Evolutionary conservation across 2,113 vertebrate genomes (phyloP), one percentile per base, ranked within the genome.

Genomic region (Hydrolagus affinis): DNA sequence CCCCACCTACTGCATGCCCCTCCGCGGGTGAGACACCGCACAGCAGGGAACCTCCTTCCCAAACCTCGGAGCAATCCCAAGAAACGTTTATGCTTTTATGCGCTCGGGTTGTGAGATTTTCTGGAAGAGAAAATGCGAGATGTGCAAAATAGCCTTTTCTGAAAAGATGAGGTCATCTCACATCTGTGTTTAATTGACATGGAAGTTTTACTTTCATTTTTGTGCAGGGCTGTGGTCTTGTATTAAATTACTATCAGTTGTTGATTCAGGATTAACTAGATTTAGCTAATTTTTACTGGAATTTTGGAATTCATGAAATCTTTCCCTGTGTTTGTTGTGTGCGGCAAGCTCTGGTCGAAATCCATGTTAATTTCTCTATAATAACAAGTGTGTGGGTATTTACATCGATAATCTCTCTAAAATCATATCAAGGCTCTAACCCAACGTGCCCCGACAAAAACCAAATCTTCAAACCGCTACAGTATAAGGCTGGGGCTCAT

Each of bases 141-240:
- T 83, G 60, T 83, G 78, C 25, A 83, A 68, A 66, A 83, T 83
- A 83, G 66, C 78, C 28, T 83, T 83, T 83, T 83, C 60, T 83
- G 78, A 83, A 83, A n/a, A 32, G 78, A 83, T 83, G 78, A 83
- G 78, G 78, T 83, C 78, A 83, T 62, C 78, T 66, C 78, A 83
- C 78, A 83, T 83, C 78, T 83, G 78, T 66, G 78, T 83, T 83
- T 83, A 83, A 83, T 83, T 68, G 78, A 83, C 78, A 83, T 83
- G 78, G 78, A 83, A 83, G 78, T 83, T 83, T 83, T 83, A 83
- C 78, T 83, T 83, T 83, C 78, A 83, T 83, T 83, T 83, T 83
- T 83, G 78, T 68, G 32, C 30, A 83, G 28, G 78, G 78, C 21
- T 83, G 78, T 83, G 78, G 78, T 83, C 59, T 83, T 2, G 62